Percentiles rank a stretch among this genome's conserved stretches.
phyloP scores from a whole-genome alignment of 2,888 invertebrate species.

The Acanthopleura granulata region DNA sequence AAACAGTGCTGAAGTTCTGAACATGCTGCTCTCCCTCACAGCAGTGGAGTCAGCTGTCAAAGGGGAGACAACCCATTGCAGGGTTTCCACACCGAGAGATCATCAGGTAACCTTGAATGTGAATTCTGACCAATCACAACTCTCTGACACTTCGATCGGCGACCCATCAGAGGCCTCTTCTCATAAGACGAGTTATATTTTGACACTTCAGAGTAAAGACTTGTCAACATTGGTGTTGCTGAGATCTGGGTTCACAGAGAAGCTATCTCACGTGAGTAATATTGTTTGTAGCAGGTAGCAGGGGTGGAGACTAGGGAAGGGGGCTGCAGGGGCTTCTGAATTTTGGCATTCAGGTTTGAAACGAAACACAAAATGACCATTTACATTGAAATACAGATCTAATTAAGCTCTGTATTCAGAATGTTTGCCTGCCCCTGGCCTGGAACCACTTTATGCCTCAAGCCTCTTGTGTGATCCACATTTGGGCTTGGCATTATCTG shows the following conservation, averaged over 20 bases:
- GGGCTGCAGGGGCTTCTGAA: too few relatives aligned
- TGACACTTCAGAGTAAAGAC: constrained; percentile 11
- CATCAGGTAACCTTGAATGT: not conserved
- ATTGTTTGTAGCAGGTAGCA: not conserved
- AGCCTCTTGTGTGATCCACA: too few relatives aligned
- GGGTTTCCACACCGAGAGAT: not conserved
- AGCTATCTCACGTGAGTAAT: not conserved
- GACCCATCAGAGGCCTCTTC: not conserved
- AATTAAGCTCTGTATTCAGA: too few relatives aligned
- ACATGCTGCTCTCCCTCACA: not conserved
- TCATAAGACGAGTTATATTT: not conserved
- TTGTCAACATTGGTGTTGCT: not conserved
- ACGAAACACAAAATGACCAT: too few relatives aligned
- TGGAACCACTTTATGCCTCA: too few relatives aligned
- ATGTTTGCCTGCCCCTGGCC: too few relatives aligned
- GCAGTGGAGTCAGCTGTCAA: not conserved
- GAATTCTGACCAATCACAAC: not conserved
- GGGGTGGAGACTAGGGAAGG: too few relatives aligned
- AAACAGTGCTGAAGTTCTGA: not conserved
- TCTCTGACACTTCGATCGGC: not conserved
- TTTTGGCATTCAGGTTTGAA: too few relatives aligned
- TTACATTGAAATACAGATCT: too few relatives aligned
- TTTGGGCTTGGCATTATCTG: too few relatives aligned
- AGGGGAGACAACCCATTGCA: not conserved
- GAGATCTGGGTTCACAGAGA: not conserved